A percentile compares a stretch with the other conserved stretches of the same genome.
Conservation (phyloP, 2,888 invertebrate species). For the Glaucopsyche alexis region DNA sequence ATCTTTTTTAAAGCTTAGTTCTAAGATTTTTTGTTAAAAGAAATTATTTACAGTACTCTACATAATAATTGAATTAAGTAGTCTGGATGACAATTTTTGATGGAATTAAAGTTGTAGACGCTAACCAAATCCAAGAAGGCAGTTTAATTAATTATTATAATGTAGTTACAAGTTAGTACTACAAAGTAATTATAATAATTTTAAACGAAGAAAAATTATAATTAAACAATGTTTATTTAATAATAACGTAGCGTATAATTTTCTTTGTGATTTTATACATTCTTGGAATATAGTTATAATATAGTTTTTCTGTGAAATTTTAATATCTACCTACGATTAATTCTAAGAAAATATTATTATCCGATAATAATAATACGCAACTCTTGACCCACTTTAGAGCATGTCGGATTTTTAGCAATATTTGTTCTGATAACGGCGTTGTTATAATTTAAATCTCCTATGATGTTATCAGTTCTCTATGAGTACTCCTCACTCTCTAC, state of each 20-base stretch:
- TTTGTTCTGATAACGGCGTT: not conserved
- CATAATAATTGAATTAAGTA: not conserved
- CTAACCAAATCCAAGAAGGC: not conserved
- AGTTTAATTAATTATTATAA: not conserved
- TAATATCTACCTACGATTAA: not conserved
- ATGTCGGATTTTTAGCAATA: not conserved
- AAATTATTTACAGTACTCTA: not conserved
- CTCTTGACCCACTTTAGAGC: not conserved
- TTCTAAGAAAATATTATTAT: conserved; percentile 16
- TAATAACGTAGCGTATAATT: not conserved
- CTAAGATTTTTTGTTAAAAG: not conserved
- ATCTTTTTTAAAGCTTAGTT: not conserved
- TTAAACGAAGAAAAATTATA: not conserved
- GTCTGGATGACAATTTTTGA: not conserved
- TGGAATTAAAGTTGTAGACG: not conserved
- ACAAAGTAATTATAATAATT: not conserved
- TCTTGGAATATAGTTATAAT: not conserved
- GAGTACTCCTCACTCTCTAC: no score
- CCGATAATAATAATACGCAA: conserved; percentile 4
- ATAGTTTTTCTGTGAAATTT: conserved; percentile 13
- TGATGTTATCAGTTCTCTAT: not conserved
- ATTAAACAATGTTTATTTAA: conserved; percentile 1
- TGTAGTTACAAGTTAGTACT: not conserved
- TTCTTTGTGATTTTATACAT: conserved; percentile 14
- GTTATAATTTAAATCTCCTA: not conserved